A percentile compares a stretch with the other conserved stretches of the same genome.
Evolutionary conservation across 2,113 vertebrate genomes (phyloP).

Genomic region (Jacana jacana): DNA sequence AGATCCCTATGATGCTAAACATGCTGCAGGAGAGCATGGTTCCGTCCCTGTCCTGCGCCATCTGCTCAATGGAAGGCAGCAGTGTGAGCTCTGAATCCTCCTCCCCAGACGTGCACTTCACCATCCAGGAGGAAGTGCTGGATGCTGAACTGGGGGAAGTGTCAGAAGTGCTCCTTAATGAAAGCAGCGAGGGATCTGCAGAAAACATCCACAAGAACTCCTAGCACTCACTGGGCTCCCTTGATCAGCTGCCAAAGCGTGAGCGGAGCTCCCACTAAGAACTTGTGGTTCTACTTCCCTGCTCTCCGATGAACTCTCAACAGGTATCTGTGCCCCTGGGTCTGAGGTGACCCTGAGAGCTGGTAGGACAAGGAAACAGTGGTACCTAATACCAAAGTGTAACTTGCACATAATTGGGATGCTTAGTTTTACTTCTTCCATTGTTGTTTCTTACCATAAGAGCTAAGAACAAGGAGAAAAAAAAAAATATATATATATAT

Average conservation of each 20-base stretch:
- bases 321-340: not conserved
- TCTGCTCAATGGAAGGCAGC: constrained; percentile 90
- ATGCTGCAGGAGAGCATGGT: constrained; percentile 79
- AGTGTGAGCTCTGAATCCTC: constrained; percentile 92
- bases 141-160: constrained; percentile 79
- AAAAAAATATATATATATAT: not conserved
- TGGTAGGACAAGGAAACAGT: not conserved
- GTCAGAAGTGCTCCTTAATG: constrained; percentile 67
- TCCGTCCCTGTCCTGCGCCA: constrained; percentile 82
- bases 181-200: constrained; percentile 78
- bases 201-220: constrained; percentile 73
- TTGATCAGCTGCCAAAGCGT: not conserved
- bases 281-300: constrained; percentile 41
- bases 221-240: constrained; percentile 55
- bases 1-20: constrained; percentile 78
- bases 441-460: constrained; percentile 19
- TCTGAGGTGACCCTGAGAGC: not conserved
- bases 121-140: constrained; percentile 88
- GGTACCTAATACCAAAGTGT: not conserved
- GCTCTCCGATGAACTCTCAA: constrained; percentile 3
- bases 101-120: constrained; percentile 84
- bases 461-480: not conserved
- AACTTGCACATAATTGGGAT: not conserved
- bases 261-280: constrained; percentile 8
- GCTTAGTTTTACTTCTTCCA: not conserved